Conservation (phyloP, 2,113 vertebrate genomes). For the human (Homo sapiens) region GRCh38 chr11:134409501-134410000, state of each 20-base stretch:
- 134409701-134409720: accelerated
- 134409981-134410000: neutral
- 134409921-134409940: neutral
- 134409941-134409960: neutral
- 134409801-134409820: neutral
- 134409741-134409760: neutral
- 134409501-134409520: neutral
- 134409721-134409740: neutral
- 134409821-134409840: neutral
- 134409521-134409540: neutral
- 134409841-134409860: neutral
- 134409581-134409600: neutral
- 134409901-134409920: neutral
- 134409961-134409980: neutral
- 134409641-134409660: neutral
- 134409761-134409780: neutral
- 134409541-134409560: neutral
- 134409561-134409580: neutral
- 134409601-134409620: neutral
- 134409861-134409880: neutral
- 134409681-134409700: neutral
- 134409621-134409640: neutral
- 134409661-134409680: neutral
- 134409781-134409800: neutral
- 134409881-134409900: neutral